Percentiles rank a stretch among this genome's conserved stretches.
Conservation (phyloP, 2,888 invertebrate species). For the Drosophila testacea region DNA sequence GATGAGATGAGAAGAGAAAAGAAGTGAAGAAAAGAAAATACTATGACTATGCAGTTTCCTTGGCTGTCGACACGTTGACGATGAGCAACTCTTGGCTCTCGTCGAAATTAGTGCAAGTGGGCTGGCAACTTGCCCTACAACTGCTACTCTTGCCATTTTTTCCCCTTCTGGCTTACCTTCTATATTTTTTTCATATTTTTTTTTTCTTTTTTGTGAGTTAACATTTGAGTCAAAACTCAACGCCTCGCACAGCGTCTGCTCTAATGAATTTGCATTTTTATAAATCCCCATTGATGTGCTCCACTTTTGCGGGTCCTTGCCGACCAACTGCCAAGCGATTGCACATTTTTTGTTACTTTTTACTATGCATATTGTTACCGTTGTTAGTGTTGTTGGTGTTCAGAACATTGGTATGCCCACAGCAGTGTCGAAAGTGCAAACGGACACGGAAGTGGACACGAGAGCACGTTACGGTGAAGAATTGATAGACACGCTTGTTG, state of each 20-base stretch:
- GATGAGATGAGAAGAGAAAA: background rate
- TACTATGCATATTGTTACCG: constrained; percentile 18
- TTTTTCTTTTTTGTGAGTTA: constrained; percentile 4
- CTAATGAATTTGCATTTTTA: constrained; percentile 80
- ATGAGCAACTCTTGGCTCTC: constrained; percentile 29
- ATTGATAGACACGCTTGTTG: constrained; percentile 72
- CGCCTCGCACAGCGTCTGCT: constrained; percentile 56
- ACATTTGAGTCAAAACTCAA: constrained; percentile 54
- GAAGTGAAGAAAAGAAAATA: constrained; percentile 25
- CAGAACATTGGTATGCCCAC: constrained; percentile 43
- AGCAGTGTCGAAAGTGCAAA: constrained; percentile 43
- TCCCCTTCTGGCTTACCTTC: background rate
- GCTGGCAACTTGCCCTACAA: background rate
- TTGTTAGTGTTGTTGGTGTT: constrained; percentile 17
- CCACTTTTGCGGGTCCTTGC: constrained; percentile 57
- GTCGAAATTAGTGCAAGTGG: constrained; percentile 39
- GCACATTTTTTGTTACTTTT: constrained; percentile 42
- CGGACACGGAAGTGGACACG: constrained; percentile 46
- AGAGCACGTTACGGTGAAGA: constrained; percentile 33
- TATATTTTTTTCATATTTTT: background rate
- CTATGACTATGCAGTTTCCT: constrained; percentile 66
- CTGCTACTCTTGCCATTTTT: constrained; percentile 14
- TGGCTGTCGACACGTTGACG: constrained; percentile 50
- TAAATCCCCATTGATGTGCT: constrained; percentile 79
- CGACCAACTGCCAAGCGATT: constrained; percentile 55